Evolutionary conservation across 2,797 vertebrate species (phyloP).

Genomic region (Lagorchestes hirsutus): DNA sequence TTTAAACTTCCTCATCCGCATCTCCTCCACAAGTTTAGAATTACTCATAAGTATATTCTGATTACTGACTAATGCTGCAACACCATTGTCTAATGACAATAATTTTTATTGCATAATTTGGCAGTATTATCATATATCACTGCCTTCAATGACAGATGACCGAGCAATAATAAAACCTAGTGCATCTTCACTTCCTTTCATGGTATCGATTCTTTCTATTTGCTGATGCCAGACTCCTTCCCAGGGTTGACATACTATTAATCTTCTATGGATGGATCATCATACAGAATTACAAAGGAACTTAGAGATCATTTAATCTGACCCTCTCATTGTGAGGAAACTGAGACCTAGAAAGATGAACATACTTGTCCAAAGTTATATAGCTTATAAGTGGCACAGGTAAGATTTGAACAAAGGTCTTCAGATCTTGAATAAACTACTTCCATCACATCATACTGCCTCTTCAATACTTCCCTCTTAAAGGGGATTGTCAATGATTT

Average conservation of each 20-base stretch:
- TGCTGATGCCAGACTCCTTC: slow-evolving; percentile 73
- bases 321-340: not conserved
- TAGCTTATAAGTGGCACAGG: not conserved
- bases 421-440: not conserved
- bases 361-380: not conserved
- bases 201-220: slow-evolving; percentile 72
- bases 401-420: not conserved
- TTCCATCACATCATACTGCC: not conserved
- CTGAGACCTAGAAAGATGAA: not conserved
- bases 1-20: not conserved
- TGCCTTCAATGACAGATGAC: slow-evolving; percentile 66
- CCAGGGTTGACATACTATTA: slow-evolving; percentile 63
- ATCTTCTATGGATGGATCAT: not conserved
- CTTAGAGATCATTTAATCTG: not conserved
- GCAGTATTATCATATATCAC: slow-evolving; percentile 60
- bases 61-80: slow-evolving; percentile 48
- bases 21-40: not conserved
- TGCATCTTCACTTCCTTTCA: slow-evolving; percentile 69
- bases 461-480: not conserved
- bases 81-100: slow-evolving; percentile 50
- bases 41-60: slow-evolving; percentile 18
- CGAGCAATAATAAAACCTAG: slow-evolving; percentile 57
- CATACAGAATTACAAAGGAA: not conserved
- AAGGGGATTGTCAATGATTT: not conserved
- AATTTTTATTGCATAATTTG: slow-evolving; percentile 65